Conservation (phyloP, 2,113 vertebrate species). For the Gallinago undulata region DNA sequence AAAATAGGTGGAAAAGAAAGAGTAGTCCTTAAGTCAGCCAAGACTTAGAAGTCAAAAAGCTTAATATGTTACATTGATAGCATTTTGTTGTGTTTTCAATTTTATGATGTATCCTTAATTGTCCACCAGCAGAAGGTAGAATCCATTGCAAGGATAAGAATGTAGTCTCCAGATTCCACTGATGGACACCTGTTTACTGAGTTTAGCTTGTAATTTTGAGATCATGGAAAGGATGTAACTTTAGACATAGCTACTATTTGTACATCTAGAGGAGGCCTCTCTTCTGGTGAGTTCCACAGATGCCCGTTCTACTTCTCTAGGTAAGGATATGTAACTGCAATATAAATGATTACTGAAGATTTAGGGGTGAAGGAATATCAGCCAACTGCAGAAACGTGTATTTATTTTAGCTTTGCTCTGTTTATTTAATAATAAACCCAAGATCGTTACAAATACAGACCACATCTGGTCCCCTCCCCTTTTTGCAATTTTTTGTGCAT, state of each 20-base stretch:
- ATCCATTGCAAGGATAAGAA: neutral
- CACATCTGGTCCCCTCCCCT: neutral
- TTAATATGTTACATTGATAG: neutral
- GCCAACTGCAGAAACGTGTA: neutral
- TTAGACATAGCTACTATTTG: neutral
- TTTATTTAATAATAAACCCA: neutral
- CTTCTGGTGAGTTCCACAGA: neutral
- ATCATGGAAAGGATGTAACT: neutral
- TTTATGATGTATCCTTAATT: neutral
- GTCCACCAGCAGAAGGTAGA: neutral
- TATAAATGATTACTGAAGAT: neutral
- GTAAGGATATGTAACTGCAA: neutral
- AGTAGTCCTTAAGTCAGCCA: neutral
- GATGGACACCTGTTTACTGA: neutral
- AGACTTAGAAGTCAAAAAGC: neutral
- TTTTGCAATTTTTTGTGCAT: neutral
- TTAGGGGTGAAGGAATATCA: neutral
- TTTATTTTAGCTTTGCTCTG: neutral
- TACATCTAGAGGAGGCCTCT: neutral
- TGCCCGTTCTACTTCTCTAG: neutral
- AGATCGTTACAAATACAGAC: neutral
- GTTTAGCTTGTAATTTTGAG: neutral
- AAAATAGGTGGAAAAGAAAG: neutral
- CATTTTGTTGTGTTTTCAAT: neutral
- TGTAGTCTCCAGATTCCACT: neutral